phyloP scores from a whole-genome alignment of 2,113 vertebrate species.

The Pterophyllum scalare region DNA sequence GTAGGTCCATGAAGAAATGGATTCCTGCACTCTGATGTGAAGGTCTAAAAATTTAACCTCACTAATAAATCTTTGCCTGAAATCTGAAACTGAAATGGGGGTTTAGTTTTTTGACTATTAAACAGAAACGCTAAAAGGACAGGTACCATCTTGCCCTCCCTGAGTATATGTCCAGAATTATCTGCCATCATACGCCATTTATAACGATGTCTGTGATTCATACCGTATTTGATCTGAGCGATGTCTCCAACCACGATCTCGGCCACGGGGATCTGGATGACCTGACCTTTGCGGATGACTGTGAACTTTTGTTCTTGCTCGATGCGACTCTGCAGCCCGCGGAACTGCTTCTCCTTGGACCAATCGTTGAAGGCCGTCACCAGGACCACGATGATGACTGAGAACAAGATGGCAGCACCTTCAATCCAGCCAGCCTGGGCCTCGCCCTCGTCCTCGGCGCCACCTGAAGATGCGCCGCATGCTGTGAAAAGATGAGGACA shows the following conservation, averaged over 20 bases:
- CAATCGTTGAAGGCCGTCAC: constrained; percentile 98
- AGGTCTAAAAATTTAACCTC: no score
- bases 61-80: no score
- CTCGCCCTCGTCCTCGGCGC: constrained; percentile 89
- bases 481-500: constrained; percentile 41
- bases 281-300: constrained; percentile 94
- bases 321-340: constrained; percentile 95
- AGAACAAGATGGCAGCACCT: constrained; percentile 94
- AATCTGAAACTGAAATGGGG: no score
- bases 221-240: constrained; percentile 98
- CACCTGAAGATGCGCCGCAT: constrained; percentile 80
- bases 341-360: constrained; percentile 99
- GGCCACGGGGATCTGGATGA: constrained; percentile 95
- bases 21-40: no score
- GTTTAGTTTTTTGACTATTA: no score
- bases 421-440: constrained; percentile 96
- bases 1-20: no score
- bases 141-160: no score
- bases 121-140: no score
- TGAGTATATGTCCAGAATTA: not conserved
- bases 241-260: constrained; percentile 96
- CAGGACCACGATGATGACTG: constrained; percentile 94
- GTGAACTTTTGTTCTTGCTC: constrained; percentile 98
- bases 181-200: not conserved
- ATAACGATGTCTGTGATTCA: not conserved